Conservation (phyloP, 2,888 invertebrate species). For the Herminia tarsipennalis region DNA sequence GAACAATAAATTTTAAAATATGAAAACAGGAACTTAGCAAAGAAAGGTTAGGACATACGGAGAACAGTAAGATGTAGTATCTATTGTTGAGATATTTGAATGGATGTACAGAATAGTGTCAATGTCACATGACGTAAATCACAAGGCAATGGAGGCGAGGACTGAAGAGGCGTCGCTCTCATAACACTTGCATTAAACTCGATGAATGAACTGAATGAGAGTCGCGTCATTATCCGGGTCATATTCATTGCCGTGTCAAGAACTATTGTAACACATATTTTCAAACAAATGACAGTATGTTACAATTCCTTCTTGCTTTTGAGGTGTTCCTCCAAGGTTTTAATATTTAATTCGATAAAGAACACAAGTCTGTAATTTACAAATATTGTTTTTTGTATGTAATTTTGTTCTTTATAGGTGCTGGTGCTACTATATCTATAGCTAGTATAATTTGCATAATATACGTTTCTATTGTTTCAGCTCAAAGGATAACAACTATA, state of each 20-base stretch:
- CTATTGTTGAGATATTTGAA: slow-evolving; percentile 18
- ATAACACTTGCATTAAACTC: slow-evolving; percentile 48
- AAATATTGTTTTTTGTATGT: too few relatives aligned
- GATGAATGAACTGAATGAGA: slow-evolving; percentile 52
- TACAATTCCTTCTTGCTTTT: too few relatives aligned
- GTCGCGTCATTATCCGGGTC: slow-evolving; percentile 53
- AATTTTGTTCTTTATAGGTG: too few relatives aligned
- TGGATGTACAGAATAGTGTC: slow-evolving; percentile 24
- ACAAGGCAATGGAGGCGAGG: slow-evolving; percentile 24
- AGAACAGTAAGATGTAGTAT: too few relatives aligned
- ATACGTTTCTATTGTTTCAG: slow-evolving; percentile 88
- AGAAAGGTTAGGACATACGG: too few relatives aligned
- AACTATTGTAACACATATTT: slow-evolving; percentile 46
- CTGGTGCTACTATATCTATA: too few relatives aligned
- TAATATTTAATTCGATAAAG: too few relatives aligned
- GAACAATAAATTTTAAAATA: not conserved
- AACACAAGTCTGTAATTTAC: too few relatives aligned
- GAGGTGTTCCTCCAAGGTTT: too few relatives aligned
- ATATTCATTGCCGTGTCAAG: slow-evolving; percentile 57
- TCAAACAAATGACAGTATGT: not conserved
- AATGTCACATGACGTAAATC: slow-evolving; percentile 40
- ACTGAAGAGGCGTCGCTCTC: slow-evolving; percentile 49
- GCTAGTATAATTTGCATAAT: too few relatives aligned
- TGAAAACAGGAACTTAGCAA: too few relatives aligned
- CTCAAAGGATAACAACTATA: slow-evolving; percentile 94